Evolutionary conservation across 2,888 invertebrate species (phyloP).

Genomic region (Drosophila mimetica): DNA sequence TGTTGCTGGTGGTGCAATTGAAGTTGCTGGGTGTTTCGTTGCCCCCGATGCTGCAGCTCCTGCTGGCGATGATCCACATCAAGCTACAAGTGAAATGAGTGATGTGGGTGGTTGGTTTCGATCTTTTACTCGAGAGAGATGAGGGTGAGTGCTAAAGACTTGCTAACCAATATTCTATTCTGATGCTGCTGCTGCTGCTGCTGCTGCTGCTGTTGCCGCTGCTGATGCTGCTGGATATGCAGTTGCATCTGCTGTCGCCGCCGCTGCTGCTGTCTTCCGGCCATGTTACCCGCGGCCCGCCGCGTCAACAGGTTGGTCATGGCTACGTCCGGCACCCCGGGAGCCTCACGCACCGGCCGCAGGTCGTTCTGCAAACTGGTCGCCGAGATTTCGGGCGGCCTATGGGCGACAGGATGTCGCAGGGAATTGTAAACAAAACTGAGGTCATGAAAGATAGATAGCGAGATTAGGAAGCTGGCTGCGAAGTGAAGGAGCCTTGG

Average conservation of each 20-base stretch:
- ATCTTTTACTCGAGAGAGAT: not conserved
- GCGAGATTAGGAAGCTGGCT: conserved; percentile 18
- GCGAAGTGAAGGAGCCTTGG: conserved; percentile 5
- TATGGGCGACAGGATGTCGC: conserved; percentile 57
- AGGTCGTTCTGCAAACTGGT: conserved; percentile 73
- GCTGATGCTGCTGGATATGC: conserved; percentile 43
- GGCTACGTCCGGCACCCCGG: conserved; percentile 48
- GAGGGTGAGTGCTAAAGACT: conserved; percentile 20
- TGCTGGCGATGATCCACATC: conserved; percentile 27
- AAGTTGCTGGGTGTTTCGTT: conserved; percentile 11
- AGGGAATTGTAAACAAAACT: conserved; percentile 80
- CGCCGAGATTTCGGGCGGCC: conserved; percentile 57
- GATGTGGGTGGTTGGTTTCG: conserved; percentile 6
- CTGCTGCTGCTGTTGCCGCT: conserved; percentile 31
- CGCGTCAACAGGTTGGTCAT: conserved; percentile 55
- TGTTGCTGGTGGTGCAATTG: conserved; percentile 6
- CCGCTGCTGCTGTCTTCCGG: conserved; percentile 40
- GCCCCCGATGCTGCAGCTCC: conserved; percentile 17
- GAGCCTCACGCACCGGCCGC: conserved; percentile 66
- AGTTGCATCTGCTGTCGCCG: conserved; percentile 40
- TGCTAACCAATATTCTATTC: conserved; percentile 52
- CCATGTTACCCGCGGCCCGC: conserved; percentile 62
- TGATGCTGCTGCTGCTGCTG: conserved; percentile 28
- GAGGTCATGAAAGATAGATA: conserved; percentile 50
- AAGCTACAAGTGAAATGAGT: conserved; percentile 36